phyloP scores from a whole-genome alignment of 1,140 invertebrate species.

The Anthonomus grandis region DNA sequence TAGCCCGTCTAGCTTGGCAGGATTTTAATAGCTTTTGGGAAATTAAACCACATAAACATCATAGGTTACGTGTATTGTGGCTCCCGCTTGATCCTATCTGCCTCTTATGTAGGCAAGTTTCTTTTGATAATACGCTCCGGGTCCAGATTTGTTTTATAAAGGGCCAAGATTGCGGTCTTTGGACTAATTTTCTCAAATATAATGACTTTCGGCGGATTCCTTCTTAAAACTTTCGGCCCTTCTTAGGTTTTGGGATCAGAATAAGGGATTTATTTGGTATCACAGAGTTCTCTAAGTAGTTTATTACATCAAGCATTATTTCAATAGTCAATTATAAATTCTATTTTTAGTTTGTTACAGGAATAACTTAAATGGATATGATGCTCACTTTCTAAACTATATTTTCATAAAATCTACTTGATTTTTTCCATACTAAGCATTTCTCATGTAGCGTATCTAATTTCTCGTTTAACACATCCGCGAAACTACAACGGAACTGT shows the following conservation, averaged over 20 bases:
- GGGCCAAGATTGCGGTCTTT: conserved; percentile 6
- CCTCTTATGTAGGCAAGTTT: conserved; percentile 28
- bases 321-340: not conserved
- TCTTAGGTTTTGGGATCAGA: no score
- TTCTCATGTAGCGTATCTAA: conserved; percentile 1
- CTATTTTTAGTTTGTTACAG: not conserved
- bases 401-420: no score
- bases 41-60: conserved; percentile 48
- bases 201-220: conserved; percentile 1
- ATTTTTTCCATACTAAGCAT: not conserved
- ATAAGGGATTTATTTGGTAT: no score
- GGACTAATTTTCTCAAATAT: conserved; percentile 3
- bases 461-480: not conserved
- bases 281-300: no score
- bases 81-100: conserved; percentile 33
- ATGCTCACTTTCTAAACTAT: not conserved
- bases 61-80: conserved; percentile 38
- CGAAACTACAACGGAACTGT: conserved; percentile 25
- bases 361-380: not conserved
- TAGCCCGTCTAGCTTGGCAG: conserved; percentile 38
- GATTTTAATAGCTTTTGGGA: conserved; percentile 45
- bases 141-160: conserved; percentile 18
- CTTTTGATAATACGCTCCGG: conserved; percentile 13
- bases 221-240: not conserved
- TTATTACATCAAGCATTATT: no score